Evolutionary conservation across 2,888 invertebrate species (phyloP).

Genomic region (Drosophila setosimentum): DNA sequence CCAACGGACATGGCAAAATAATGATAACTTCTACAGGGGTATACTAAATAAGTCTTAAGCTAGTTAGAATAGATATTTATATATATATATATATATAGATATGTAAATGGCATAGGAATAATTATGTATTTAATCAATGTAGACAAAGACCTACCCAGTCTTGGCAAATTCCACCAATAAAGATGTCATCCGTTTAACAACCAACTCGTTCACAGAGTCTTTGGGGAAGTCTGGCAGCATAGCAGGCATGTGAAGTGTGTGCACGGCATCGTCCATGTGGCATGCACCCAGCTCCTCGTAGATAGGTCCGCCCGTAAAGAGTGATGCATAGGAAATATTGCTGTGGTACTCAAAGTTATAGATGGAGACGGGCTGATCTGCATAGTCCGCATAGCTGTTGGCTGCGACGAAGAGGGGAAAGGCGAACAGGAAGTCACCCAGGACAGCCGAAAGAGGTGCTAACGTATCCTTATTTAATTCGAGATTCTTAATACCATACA

Average conservation of each 20-base stretch:
- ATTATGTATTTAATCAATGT: not conserved
- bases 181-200: slow-evolving; percentile 83
- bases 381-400: slow-evolving; percentile 44
- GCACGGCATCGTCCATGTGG: slow-evolving; percentile 86
- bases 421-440: slow-evolving; percentile 85
- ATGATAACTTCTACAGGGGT: not conserved
- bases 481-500: slow-evolving; percentile 51
- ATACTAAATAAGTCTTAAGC: not conserved
- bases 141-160: slow-evolving; percentile 83
- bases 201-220: slow-evolving; percentile 77
- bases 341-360: slow-evolving; percentile 85
- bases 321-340: slow-evolving; percentile 75
- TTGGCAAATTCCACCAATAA: slow-evolving; percentile 85
- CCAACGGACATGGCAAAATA: not conserved
- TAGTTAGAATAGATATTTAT: not conserved
- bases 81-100: not conserved
- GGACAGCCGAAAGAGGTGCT: slow-evolving; percentile 74
- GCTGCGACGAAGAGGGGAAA: slow-evolving; percentile 84
- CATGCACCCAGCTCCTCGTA: slow-evolving; percentile 74
- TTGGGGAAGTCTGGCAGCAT: slow-evolving; percentile 79
- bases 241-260: slow-evolving; percentile 84
- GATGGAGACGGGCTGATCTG: slow-evolving; percentile 81
- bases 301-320: slow-evolving; percentile 51
- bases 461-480: slow-evolving; percentile 62
- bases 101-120: not conserved